Evolutionary conservation across 2,797 vertebrate species (phyloP).

Genomic region (Oreochromis mossambicus): DNA sequence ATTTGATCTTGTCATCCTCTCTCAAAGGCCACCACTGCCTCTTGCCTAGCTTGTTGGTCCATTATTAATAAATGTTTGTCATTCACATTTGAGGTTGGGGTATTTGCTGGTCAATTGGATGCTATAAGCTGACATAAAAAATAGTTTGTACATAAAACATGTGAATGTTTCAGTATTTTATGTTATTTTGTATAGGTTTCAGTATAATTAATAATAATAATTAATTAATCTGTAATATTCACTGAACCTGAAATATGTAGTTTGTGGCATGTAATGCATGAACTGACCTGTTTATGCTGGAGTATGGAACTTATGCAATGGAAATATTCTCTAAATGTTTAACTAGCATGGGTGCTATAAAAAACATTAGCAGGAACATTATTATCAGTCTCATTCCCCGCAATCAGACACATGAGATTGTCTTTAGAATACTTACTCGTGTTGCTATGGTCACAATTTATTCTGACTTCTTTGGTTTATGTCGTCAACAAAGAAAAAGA

Average conservation of each 20-base stretch:
- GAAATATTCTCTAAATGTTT: constrained; percentile 21
- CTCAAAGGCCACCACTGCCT: background rate
- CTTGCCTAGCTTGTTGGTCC: background rate
- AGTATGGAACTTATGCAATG: background rate
- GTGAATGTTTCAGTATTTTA: background rate
- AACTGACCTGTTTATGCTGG: background rate
- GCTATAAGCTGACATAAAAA: background rate
- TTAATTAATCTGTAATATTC: background rate
- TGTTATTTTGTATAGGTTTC: background rate
- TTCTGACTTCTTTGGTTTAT: background rate
- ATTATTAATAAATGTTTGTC: background rate
- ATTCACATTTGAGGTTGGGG: background rate
- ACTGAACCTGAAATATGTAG: background rate
- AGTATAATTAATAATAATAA: background rate
- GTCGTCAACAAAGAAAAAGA: background rate
- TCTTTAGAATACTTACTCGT: background rate
- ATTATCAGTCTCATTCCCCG: background rate
- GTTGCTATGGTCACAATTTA: background rate
- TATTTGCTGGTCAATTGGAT: background rate
- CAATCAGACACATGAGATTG: constrained; percentile 1
- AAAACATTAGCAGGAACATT: background rate
- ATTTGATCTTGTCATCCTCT: background rate
- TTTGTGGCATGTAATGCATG: background rate
- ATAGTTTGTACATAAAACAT: background rate
- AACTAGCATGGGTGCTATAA: background rate